Evolutionary conservation across 2,113 vertebrate genomes (phyloP).

Genomic region (Rostratula benghalensis): DNA sequence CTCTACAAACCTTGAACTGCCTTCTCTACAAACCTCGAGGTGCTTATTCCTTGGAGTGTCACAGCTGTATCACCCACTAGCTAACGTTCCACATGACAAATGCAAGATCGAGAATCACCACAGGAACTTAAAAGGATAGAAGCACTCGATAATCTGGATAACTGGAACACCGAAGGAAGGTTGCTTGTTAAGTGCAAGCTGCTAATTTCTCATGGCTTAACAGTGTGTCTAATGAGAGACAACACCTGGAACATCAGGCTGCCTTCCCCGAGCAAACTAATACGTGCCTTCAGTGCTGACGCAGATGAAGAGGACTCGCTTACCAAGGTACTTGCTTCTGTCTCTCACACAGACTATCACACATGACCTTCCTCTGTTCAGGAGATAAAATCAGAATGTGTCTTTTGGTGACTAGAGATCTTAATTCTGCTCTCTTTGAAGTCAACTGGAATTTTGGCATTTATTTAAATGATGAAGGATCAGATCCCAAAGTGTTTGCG

Average conservation of each 20-base stretch:
- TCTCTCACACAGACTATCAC: neutral
- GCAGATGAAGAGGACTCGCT: fast-evolving
- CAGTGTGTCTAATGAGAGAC: neutral
- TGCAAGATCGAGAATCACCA: neutral
- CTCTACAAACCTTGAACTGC: neutral
- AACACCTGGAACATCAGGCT: neutral
- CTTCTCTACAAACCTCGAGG: neutral
- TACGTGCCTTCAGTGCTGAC: fast-evolving
- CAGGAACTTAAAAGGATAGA: fast-evolving
- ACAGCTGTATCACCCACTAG: fast-evolving
- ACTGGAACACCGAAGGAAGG: neutral
- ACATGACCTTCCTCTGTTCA: neutral
- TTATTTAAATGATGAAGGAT: neutral
- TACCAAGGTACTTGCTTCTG: neutral
- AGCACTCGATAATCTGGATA: neutral
- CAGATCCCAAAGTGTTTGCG: neutral
- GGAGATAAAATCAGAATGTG: neutral
- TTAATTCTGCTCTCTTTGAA: constrained; percentile 26
- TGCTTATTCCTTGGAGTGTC: neutral
- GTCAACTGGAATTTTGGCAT: neutral
- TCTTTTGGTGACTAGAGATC: neutral
- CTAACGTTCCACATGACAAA: neutral
- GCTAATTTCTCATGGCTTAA: neutral
- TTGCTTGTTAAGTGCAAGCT: neutral
- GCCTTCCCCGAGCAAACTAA: neutral